Evolutionary conservation across 1,140 invertebrate species (phyloP), one percentile per base, ranked within the genome.

Genomic region (Neocloeon triangulifer): DNA sequence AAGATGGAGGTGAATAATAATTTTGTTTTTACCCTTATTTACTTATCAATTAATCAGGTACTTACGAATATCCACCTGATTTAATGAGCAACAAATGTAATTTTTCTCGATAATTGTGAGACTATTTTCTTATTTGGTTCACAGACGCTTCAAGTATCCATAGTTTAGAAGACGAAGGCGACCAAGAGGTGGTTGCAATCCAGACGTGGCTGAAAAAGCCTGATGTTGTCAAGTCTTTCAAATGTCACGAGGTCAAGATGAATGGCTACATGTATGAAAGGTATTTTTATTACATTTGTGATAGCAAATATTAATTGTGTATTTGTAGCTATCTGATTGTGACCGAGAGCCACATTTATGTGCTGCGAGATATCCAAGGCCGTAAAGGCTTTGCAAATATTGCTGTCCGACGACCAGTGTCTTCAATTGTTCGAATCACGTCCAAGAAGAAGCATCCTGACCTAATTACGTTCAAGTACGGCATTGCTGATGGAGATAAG

Each of bases 381-480:
- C 66, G 71, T 35, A 69, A 63, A 59, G 76, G 55, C 5, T 68
- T 70, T 42, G 86, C 77, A 0, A 73, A 79, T 47, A 68, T 95
- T 2, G 73, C 84, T 39, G 77, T 82, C 1, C 66, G 78, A 38
- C 64, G 85, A 20, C 76, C 79, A 1, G 58, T 97, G 28, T 76
- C 77, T 9, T 76, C 74, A 22, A 85, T 96, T 42, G 78, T 94
- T 9, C 91, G 86, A 60, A 96, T 97, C 36, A 95, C 89, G 1
- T 88, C 84, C 7, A 86, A 88, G 49, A 89, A 92, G 50, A 69
- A 73, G 33, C 73, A 84, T 52, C 85, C 88, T 0, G 82, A 95
- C 51, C 55, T 95, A 35, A 94, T 97, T 36, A 95, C 89, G 3
- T 92, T 95, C 49, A 91, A 91, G 51, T 89, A 89, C 48, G 84